phyloP scores from a whole-genome alignment of 2,888 invertebrate species.

The Aphrophora alni region DNA sequence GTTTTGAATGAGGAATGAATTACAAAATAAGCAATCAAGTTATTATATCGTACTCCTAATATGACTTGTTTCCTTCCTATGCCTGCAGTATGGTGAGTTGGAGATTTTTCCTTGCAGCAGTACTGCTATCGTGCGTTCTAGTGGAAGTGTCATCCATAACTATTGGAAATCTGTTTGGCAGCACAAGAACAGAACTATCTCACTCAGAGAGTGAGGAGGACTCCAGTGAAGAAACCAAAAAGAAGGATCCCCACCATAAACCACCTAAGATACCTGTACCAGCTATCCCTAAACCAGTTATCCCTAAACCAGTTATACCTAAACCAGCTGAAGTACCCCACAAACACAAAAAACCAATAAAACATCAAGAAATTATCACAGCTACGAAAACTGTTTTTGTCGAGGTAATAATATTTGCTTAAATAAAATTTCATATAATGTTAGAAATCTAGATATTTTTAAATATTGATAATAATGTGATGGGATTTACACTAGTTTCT shows the following conservation, averaged over 20 bases:
- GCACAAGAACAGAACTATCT: background rate
- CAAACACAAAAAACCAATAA: background rate
- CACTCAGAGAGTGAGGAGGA: background rate
- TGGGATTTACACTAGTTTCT: too few relatives aligned
- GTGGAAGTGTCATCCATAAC: background rate
- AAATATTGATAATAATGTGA: too few relatives aligned
- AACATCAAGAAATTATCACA: slow-evolving; percentile 30
- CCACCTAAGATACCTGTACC: background rate
- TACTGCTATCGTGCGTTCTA: background rate
- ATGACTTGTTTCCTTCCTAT: too few relatives aligned
- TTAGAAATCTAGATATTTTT: too few relatives aligned
- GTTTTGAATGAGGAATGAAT: too few relatives aligned
- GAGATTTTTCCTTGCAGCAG: background rate
- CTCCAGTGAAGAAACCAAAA: background rate
- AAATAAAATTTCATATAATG: too few relatives aligned
- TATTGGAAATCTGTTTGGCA: background rate
- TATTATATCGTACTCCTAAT: too few relatives aligned
- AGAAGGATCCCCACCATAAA: background rate
- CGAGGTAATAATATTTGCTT: slow-evolving; percentile 44
- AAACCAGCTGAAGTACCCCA: background rate
- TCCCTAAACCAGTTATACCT: too few relatives aligned
- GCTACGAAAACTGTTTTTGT: slow-evolving; percentile 45
- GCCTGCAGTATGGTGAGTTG: background rate
- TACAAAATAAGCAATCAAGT: too few relatives aligned
- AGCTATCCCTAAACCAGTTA: background rate